Percentiles rank a stretch among this genome's conserved stretches.
Evolutionary conservation across 2,797 vertebrate species (phyloP).

Genomic region (Prionace glauca): DNA sequence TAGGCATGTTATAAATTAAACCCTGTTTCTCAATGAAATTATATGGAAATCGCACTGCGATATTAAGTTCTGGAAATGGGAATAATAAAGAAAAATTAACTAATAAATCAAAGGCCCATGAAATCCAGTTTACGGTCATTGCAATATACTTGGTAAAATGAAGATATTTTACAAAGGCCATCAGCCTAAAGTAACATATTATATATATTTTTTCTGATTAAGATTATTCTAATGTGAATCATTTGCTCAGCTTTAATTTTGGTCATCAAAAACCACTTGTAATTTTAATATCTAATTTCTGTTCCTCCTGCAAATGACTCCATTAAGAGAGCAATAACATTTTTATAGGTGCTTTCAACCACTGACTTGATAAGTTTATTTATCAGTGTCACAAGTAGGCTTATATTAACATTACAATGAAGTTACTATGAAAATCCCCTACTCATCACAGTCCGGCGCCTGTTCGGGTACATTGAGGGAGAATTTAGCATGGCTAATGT

Average conservation of each 20-base stretch:
- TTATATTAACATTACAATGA: too few species aligned
- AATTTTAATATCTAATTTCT: background rate
- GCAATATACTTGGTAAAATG: constrained; percentile 18
- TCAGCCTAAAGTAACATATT: background rate
- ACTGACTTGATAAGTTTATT: background rate
- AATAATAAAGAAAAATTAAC: constrained; percentile 24
- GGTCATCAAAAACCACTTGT: background rate
- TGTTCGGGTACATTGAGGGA: too few species aligned
- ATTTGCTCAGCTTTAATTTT: background rate
- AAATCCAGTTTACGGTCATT: background rate
- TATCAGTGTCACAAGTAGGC: too few species aligned
- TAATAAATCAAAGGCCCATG: constrained; percentile 12
- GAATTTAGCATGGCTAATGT: too few species aligned
- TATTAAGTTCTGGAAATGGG: constrained; percentile 16
- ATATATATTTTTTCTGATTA: background rate
- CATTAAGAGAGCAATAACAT: background rate
- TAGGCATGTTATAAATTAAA: background rate
- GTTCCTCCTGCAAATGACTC: background rate
- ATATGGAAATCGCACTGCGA: background rate
- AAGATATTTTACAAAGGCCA: background rate
- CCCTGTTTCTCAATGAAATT: background rate
- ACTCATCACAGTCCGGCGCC: too few species aligned
- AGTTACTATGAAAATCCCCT: too few species aligned
- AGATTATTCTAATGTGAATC: constrained; percentile 2
- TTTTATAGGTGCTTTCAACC: background rate